Base-by-base conservation (phyloP, 35 echinoderm and acorn worm species). In the Apostichopus parvimensis region DNA sequence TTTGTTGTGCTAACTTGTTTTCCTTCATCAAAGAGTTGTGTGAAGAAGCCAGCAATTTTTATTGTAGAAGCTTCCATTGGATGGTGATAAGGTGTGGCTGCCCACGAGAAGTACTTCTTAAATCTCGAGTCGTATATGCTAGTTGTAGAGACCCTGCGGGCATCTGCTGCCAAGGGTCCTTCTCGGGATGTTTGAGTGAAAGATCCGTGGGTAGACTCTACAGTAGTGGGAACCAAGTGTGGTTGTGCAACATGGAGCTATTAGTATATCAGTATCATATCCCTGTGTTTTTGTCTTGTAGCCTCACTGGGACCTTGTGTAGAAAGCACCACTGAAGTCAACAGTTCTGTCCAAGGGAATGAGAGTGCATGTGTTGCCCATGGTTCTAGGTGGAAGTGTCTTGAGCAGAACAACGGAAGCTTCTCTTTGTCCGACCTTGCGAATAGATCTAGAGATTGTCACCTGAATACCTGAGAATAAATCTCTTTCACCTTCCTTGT, bases 281-380 rank as follows among this genome's bases (percentile, higher is more conserved):
- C 26, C 26, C 26, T 28, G 26, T 28, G 26, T 28, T 18, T 58
- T 21, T 10, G 4, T 5, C 13, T 0, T 0, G 53, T 3, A 79
- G 56, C 90, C 75, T 23, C 59, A 45, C 26, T 87, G 53, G 45
- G 28, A 93, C 55, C 54, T n/a, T 10, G 53, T 80, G 45, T 86
- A 66, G 6, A 20, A 73, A 9, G 80, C 26, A 9, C 15, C 15
- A 75, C 26, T 73, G 71, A 28, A 8, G 12, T 1, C 8, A 12
- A 61, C 8, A 61, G 58, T 8, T 61, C 1, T 8, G 7, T 12
- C 58, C 58, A 61, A 11, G 58, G 58, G 6, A 45, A 45, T 45
- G 34, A 45, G 34, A 45, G 34, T 45, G 2, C 3, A 45, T 45
- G 34, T 45, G 2, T 45, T 45, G 34, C 34, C 34, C 34, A 45